phyloP scores from a whole-genome alignment of 35 echinoderm and acorn worm species.

The Heliocidaris tuberculata region DNA sequence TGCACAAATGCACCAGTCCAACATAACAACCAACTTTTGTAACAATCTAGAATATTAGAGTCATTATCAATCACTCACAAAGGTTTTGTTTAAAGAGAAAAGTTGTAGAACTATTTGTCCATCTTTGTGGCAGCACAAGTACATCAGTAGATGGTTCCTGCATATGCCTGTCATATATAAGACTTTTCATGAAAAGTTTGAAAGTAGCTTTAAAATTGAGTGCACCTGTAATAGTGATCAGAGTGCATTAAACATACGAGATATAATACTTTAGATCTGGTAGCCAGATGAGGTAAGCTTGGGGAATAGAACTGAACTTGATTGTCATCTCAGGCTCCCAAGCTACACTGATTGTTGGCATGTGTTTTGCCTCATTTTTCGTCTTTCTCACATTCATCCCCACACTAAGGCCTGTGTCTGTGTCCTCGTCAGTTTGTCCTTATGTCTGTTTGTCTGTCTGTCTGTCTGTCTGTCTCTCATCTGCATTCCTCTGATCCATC shows the following conservation, averaged over 20 bases:
- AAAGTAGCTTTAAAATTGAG: neutral
- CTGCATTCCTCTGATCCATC: neutral
- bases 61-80: neutral
- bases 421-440: neutral
- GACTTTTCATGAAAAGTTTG: neutral
- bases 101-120: neutral
- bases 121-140: neutral
- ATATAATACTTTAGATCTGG: constrained; percentile 12
- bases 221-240: constrained; percentile 3
- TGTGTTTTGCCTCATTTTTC: neutral
- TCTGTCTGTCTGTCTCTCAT: neutral
- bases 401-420: neutral
- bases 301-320: neutral
- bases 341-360: neutral
- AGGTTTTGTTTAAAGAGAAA: neutral
- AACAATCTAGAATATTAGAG: neutral
- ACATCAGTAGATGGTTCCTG: neutral
- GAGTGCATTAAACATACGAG: constrained; percentile 3
- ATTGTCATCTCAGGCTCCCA: neutral
- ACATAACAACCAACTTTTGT: too few relatives aligned
- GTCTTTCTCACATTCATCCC: neutral
- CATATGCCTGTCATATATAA: neutral
- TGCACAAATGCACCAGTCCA: too few relatives aligned
- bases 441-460: neutral
- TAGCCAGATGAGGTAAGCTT: neutral